Conservation (phyloP, 2,113 vertebrate species). For the Typhlomys cinereus region DNA sequence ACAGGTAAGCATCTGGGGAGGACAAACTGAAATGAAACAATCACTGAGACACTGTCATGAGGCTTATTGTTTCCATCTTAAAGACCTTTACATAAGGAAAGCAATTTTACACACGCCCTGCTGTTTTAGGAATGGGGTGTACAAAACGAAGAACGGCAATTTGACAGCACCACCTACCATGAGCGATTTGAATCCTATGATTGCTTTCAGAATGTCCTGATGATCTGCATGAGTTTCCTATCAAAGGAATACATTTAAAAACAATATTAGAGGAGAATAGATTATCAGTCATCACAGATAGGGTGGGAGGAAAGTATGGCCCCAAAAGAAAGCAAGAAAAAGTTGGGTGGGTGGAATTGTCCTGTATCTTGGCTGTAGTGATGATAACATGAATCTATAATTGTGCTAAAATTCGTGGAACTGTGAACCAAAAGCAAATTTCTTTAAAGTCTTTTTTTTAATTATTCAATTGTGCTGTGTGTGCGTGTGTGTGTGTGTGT, state of each 20-base stretch:
- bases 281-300: background rate
- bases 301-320: background rate
- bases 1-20: constrained; percentile 48
- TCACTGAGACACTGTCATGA: constrained; percentile 49
- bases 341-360: background rate
- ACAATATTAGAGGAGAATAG: constrained; percentile 51
- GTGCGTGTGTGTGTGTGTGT: no score
- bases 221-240: constrained; percentile 97
- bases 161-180: constrained; percentile 91
- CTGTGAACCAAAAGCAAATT: background rate
- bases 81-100: constrained; percentile 75
- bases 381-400: background rate
- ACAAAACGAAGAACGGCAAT: constrained; percentile 72
- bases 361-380: background rate
- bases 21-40: constrained; percentile 63
- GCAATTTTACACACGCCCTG: constrained; percentile 77
- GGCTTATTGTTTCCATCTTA: constrained; percentile 79
- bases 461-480: no score
- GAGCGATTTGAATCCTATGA: constrained; percentile 92
- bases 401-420: constrained; percentile 28
- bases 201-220: constrained; percentile 93
- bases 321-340: background rate
- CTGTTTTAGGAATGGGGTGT: constrained; percentile 67
- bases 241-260: constrained; percentile 77
- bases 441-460: background rate